These are phyloP conservation scores for Mus minutoides DNA, from an alignment of 2,797 vertebrate genomes.

Conservation along the genomic window DNA sequence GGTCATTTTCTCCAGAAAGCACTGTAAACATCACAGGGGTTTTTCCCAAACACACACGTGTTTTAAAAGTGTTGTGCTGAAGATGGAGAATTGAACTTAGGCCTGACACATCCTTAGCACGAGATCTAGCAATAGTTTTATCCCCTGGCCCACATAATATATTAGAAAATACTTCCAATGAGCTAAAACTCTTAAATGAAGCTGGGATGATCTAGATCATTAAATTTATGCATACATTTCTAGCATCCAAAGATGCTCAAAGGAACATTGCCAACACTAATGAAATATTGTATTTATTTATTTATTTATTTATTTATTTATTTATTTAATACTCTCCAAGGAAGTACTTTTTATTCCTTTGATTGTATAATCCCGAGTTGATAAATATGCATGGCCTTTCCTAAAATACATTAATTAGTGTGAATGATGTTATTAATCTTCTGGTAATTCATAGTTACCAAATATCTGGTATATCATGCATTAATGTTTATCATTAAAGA, in stretches of 20 bases:
- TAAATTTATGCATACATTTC: constrained; percentile 64
- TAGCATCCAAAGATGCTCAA: constrained; percentile 60
- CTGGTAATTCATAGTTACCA: constrained; percentile 61
- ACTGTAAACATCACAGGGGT: neutral
- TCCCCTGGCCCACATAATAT: neutral
- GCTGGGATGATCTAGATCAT: no score
- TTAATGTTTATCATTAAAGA: constrained; percentile 71
- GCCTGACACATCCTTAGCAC: neutral
- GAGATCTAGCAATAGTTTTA: neutral
- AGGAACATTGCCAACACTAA: constrained; percentile 64
- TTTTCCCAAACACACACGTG: neutral
- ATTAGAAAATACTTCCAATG: constrained; percentile 56
- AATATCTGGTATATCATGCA: constrained; percentile 69
- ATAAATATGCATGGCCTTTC: constrained; percentile 67
- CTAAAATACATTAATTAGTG: constrained; percentile 70
- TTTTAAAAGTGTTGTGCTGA: neutral
- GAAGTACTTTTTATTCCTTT: constrained; percentile 69
- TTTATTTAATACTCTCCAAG: constrained; percentile 69
- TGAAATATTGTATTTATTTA: constrained; percentile 71
- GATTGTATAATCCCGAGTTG: constrained; percentile 66
- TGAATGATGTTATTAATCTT: constrained; percentile 60
- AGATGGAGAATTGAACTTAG: neutral
- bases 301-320: constrained; percentile 75
- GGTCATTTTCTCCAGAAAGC: constrained; percentile 51
- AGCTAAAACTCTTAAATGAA: constrained; percentile 56